Evolutionary conservation across 2,888 invertebrate genomes (phyloP), one percentile per base, ranked within the genome.

Genomic region (Drosophila fungiperda): DNA sequence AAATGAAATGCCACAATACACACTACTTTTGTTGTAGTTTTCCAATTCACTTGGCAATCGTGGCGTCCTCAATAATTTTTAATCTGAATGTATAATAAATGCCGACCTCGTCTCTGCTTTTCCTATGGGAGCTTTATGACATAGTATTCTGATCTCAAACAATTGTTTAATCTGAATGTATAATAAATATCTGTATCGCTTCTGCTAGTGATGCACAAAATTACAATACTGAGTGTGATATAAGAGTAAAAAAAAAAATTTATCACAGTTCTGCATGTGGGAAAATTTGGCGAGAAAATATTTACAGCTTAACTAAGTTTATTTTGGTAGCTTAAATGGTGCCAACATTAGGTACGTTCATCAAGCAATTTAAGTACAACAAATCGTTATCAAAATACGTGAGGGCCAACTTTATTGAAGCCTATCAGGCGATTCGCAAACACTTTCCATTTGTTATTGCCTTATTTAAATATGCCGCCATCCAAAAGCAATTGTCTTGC

Each of bases 381-480:
- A 63, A 76, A 72, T 61, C 71, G 81, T 81, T 87, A 83, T 85
- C 86, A 80, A 59, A 57, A 64, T 76, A 89, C 89, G 87, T 87
- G 89, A 58, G 55, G 40, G 53, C 7, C 67, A 29, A 65, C 35
- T 15, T 68, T 68, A 86, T 82, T 78, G 76, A 80, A 67, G 49
- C 45, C 48, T 33, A 52, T 54, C 50, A 35, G 33, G 54, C 58
- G n/a, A 29, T 68, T 84, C 72, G 57, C 58, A 49, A 64, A 55
- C 76, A 77, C 89, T 86, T 86, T 86, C 89, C 81, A 79, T 75
- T 89, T 64, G 58, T 26, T 57, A 53, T 79, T 66, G 72, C 74
- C 48, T 70, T 60, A 83, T 82, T 83, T 82, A 82, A 84, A 84
- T 80, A 76, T 73, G 65, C 58, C 45, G 61, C 64, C 55, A 67